Evolutionary conservation across 2,113 vertebrate species (phyloP).

Genomic region (Coracopsis vasa): DNA sequence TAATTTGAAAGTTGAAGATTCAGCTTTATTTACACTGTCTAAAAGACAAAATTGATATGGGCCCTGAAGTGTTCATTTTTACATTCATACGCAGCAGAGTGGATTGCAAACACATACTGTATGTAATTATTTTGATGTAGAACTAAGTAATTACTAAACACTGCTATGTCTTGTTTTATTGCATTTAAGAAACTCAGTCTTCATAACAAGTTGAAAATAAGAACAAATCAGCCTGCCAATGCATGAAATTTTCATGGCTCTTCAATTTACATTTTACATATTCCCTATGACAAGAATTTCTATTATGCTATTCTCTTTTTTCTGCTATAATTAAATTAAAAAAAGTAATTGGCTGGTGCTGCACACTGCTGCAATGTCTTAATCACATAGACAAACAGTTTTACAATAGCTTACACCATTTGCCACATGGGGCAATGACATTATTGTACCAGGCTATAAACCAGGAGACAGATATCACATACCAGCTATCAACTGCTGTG

Average conservation of each 20-base stretch:
- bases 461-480: constrained; percentile 74
- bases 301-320: constrained; percentile 83
- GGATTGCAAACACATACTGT: constrained; percentile 75
- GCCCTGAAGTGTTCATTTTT: constrained; percentile 80
- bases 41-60: constrained; percentile 82
- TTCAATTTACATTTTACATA: constrained; percentile 85
- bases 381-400: constrained; percentile 87
- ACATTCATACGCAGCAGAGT: constrained; percentile 72
- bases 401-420: constrained; percentile 85
- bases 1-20: constrained; percentile 88
- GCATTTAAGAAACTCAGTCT: constrained; percentile 75
- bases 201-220: constrained; percentile 82
- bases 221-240: constrained; percentile 82
- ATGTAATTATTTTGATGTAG: constrained; percentile 83
- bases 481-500: constrained; percentile 66
- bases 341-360: constrained; percentile 85
- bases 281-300: constrained; percentile 84
- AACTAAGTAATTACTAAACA: constrained; percentile 84
- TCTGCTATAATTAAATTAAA: constrained; percentile 85
- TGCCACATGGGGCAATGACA: constrained; percentile 83
- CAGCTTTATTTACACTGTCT: constrained; percentile 86
- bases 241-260: constrained; percentile 85
- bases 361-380: constrained; percentile 82
- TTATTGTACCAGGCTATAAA: constrained; percentile 81
- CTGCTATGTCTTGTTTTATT: constrained; percentile 80